Percentiles rank a stretch among this genome's conserved stretches.
Conservation (phyloP, 1,140 invertebrate species). For the Ridgeia piscesae region DNA sequence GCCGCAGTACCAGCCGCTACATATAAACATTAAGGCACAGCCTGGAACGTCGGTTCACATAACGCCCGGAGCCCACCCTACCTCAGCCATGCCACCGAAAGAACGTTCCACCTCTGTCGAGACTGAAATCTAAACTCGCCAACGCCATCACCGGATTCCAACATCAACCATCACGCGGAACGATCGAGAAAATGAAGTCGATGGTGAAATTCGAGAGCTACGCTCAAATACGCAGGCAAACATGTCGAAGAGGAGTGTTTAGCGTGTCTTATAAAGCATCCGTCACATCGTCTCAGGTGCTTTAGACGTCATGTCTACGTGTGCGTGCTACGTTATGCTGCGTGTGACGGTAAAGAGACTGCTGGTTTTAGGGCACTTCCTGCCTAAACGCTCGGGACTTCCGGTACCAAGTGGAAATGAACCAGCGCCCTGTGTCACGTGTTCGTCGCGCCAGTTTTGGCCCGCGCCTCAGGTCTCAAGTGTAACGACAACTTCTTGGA, state of each 20-base stretch:
- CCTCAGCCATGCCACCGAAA: not conserved
- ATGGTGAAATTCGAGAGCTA: not conserved
- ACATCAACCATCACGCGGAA: too few relatives aligned
- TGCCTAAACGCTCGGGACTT: not conserved
- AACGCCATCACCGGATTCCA: not conserved
- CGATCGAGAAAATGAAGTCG: not conserved
- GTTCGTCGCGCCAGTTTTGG: not conserved
- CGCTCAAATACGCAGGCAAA: not conserved
- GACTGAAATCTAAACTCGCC: slow-evolving; percentile 6
- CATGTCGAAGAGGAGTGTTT: not conserved
- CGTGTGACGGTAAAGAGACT: not conserved
- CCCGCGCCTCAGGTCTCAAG: not conserved
- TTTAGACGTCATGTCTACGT: too few relatives aligned
- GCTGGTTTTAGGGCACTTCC: not conserved
- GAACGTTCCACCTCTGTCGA: not conserved
- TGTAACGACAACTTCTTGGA: not conserved
- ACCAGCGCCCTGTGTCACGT: not conserved
- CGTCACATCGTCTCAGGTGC: not conserved
- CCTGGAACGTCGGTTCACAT: slow-evolving; percentile 16
- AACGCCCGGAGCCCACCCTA: not conserved
- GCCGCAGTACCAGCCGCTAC: not conserved
- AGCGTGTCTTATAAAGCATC: not conserved
- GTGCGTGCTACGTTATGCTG: not conserved
- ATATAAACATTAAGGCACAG: slow-evolving; percentile 18
- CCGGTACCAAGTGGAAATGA: not conserved